Percentiles rank a stretch among this genome's conserved stretches.
phyloP scores from a whole-genome alignment of 1,140 invertebrate genomes.

The Drosophila repleta region DNA sequence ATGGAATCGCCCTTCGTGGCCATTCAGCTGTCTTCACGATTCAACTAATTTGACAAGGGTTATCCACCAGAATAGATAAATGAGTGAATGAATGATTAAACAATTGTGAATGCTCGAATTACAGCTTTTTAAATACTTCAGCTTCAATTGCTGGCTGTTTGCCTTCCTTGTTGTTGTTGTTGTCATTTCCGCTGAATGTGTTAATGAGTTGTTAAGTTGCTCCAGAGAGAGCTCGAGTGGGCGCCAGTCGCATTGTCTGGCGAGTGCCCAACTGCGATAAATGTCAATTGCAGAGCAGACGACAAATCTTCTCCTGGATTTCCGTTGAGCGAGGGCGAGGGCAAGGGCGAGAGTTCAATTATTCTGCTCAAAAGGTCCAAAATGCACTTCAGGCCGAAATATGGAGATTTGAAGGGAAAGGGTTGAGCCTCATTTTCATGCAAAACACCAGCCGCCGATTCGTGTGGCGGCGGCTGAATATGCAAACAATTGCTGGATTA shows the following conservation, averaged over 20 bases:
- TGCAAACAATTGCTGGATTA: conserved; percentile 54
- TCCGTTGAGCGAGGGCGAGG: not conserved
- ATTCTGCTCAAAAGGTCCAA: conserved; percentile 32
- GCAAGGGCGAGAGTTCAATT: conserved; percentile 55
- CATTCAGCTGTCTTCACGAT: conserved; percentile 25
- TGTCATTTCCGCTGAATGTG: conserved; percentile 53
- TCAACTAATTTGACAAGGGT: conserved; percentile 66
- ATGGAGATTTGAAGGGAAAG: conserved; percentile 13
- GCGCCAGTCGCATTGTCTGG: conserved; percentile 34
- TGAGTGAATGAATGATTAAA: conserved; percentile 48
- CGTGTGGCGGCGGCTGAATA: not conserved
- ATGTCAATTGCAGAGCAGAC: conserved; percentile 69
- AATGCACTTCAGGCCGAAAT: conserved; percentile 13
- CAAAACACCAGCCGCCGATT: conserved; percentile 15
- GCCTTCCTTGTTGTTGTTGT: conserved; percentile 13
- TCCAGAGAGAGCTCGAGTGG: conserved; percentile 46
- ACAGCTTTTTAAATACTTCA: conserved; percentile 53
- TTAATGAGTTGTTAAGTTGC: conserved; percentile 77
- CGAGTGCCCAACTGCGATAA: conserved; percentile 66
- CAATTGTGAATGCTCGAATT: conserved; percentile 58
- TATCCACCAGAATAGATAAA: conserved; percentile 17
- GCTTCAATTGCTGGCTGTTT: conserved; percentile 47
- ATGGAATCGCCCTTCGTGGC: not conserved
- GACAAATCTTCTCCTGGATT: conserved; percentile 23
- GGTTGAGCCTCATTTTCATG: conserved; percentile 19